phyloP scores from a whole-genome alignment of 2,888 invertebrate species.

The Xanthorhoe designata region DNA sequence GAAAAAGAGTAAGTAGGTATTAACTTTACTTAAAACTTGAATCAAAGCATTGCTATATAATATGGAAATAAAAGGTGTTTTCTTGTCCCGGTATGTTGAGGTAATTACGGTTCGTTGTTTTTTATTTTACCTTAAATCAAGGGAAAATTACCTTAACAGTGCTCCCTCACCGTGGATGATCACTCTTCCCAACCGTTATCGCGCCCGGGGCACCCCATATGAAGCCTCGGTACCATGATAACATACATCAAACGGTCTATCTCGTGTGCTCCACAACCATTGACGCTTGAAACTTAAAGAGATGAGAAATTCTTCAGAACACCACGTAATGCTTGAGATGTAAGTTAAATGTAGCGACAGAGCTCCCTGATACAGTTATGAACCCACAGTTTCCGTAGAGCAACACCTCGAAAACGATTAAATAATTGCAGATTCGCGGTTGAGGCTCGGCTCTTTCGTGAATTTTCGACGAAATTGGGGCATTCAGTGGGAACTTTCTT shows the following conservation, averaged over 20 bases:
- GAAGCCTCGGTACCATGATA: conserved; percentile 59
- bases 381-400: conserved; percentile 70
- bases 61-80: neutral
- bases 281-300: conserved; percentile 36
- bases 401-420: conserved; percentile 78
- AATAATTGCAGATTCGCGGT: conserved; percentile 79
- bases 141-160: conserved; percentile 51
- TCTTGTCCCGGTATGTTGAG: too few relatives aligned
- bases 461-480: conserved; percentile 73
- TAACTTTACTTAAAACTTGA: too few relatives aligned
- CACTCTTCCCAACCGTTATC: conserved; percentile 75
- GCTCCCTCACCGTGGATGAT: conserved; percentile 68
- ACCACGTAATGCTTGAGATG: conserved; percentile 43
- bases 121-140: conserved; percentile 32
- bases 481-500: conserved; percentile 69
- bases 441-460: conserved; percentile 66
- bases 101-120: neutral
- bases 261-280: conserved; percentile 49
- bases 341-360: conserved; percentile 20
- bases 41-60: too few relatives aligned
- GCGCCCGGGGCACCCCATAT: conserved; percentile 76
- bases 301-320: neutral
- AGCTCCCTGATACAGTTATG: conserved; percentile 56
- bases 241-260: conserved; percentile 43
- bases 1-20: too few relatives aligned